Evolutionary conservation across 2,797 vertebrate genomes (phyloP).

Genomic region (Coluber constrictor): DNA sequence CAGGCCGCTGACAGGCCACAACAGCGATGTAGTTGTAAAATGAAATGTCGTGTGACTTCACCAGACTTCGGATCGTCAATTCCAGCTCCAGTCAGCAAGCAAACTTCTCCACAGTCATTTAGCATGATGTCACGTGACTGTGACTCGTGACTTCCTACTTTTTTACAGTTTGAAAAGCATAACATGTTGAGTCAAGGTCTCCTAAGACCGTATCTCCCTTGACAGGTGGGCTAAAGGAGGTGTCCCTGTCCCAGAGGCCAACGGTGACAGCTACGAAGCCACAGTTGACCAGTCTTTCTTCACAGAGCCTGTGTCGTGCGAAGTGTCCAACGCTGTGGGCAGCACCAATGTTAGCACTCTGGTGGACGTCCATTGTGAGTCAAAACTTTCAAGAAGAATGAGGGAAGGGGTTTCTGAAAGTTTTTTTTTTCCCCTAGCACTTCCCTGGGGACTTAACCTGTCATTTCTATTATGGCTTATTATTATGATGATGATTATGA

Average conservation of each 20-base stretch:
- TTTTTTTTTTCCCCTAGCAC: not conserved
- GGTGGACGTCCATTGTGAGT: conserved; percentile 89
- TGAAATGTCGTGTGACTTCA: not conserved
- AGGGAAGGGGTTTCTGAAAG: not conserved
- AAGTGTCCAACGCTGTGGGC: conserved; percentile 88
- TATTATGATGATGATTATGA: too few relatives aligned
- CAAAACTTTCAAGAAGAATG: not conserved
- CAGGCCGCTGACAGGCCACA: too few relatives aligned
- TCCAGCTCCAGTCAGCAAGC: not conserved
- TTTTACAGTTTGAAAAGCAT: too few relatives aligned
- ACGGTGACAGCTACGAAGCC: conserved; percentile 83
- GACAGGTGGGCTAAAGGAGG: conserved; percentile 90
- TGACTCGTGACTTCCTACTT: not conserved
- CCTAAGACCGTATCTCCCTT: not conserved
- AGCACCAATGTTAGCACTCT: conserved; percentile 89
- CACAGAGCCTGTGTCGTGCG: conserved; percentile 88
- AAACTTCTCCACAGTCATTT: not conserved
- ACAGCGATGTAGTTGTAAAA: not conserved
- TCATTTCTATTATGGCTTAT: not conserved
- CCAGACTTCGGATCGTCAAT: not conserved
- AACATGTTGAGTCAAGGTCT: too few relatives aligned
- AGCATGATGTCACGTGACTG: not conserved
- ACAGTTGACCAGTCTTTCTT: conserved; percentile 87
- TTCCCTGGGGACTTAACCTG: not conserved
- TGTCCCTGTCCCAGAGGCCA: conserved; percentile 81